Evolutionary conservation across 1,140 invertebrate genomes (phyloP), one percentile per base, ranked within the genome.

Genomic region (Panagrolaimus sp.): DNA sequence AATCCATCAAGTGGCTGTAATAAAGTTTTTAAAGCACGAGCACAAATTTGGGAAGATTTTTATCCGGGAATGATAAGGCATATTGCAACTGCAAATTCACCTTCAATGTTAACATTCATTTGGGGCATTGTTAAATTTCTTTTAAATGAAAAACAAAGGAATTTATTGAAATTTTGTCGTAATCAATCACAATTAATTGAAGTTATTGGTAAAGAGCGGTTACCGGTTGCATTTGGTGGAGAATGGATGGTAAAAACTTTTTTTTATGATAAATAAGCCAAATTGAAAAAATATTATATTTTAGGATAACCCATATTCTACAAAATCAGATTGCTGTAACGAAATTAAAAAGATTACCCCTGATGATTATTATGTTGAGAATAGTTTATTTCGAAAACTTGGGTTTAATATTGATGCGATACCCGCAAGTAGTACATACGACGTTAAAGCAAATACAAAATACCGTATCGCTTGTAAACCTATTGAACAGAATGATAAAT

Each of bases 11-110:
- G 67, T 42, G 47, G 25, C 14, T 69, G 67, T 20, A 69, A 69
- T 23, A 69, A 69, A 53, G 67, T 69, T 5, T 69, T 69, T 38
- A 66, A 66, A 16, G 65, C 67, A 14, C 62, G 67, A 5, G 67
- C 67, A 44, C 20, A 63, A 16, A 69, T 69, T 44, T 69, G 67
- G 67, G 62, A 69, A 48, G 67, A 69, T 20, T 66, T 66, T 53
- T 69, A 68, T 53, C 67, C 67, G 1, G 63, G 53, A 38, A 69
- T 69, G 67, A 69, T 69, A 3, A 9, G 48, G 63, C 67, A 67
- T 53, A 69, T 69, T 27, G 63, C 68, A 13, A 48, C 68, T 38
- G 67, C 57, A 11, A 69, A 69, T 44, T 53, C 67, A 7, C 67
- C 67, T 25, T 67, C 44, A n/a, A 51, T 69, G 46, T 25, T 69